A percentile compares a stretch with the other conserved stretches of the same genome.
phyloP scores from a whole-genome alignment of 1,140 invertebrate species.

The Aleiodes sp. region DNA sequence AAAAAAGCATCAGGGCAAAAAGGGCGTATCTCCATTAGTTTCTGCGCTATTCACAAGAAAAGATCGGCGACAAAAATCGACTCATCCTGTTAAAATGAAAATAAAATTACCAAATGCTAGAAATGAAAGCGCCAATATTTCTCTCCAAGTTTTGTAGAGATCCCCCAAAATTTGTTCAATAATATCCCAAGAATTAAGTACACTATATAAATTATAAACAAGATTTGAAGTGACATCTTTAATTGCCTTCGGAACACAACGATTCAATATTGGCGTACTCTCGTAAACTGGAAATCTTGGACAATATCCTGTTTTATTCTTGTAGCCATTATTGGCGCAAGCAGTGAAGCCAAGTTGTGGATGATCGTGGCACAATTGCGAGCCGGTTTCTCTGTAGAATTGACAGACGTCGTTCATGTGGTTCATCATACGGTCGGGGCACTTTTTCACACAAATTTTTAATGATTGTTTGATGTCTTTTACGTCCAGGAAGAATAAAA shows the following conservation, averaged over 20 bases:
- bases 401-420: conserved; percentile 74
- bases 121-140: conserved; percentile 83
- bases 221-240: conserved; percentile 71
- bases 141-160: conserved; percentile 86
- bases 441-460: conserved; percentile 90
- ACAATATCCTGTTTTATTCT: conserved; percentile 75
- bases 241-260: conserved; percentile 82
- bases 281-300: conserved; percentile 77
- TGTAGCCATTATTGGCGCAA: conserved; percentile 58
- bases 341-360: conserved; percentile 56
- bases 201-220: conserved; percentile 78
- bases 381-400: conserved; percentile 80
- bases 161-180: conserved; percentile 89
- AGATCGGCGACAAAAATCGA: too few species aligned
- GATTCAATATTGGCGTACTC: conserved; percentile 82
- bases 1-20: too few species aligned
- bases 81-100: too few species aligned
- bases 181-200: conserved; percentile 87
- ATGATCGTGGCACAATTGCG: conserved; percentile 78
- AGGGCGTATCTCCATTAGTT: too few species aligned
- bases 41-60: too few species aligned
- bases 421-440: conserved; percentile 76
- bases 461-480: conserved; percentile 78
- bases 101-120: conserved; percentile 81
- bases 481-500: conserved; percentile 86